Conservation (phyloP, 2,797 vertebrate species). For the Typhlichthys subterraneus region DNA sequence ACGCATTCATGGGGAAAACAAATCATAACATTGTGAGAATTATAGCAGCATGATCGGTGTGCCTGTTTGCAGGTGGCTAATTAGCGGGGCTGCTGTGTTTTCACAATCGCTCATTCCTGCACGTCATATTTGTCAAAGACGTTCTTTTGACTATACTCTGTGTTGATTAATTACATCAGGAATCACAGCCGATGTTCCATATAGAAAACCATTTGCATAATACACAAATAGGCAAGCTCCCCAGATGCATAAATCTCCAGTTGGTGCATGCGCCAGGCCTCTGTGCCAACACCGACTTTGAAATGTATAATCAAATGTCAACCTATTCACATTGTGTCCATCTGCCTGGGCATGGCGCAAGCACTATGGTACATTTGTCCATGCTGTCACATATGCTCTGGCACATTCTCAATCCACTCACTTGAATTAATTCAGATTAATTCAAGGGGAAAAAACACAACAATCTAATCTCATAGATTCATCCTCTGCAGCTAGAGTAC, state of each 20-base stretch:
- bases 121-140: constrained; percentile 44
- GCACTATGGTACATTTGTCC: constrained; percentile 24
- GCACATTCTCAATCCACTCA: constrained; percentile 36
- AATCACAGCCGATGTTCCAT: constrained; percentile 35
- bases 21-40: constrained; percentile 38
- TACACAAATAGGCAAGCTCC: constrained; percentile 43
- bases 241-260: constrained; percentile 37
- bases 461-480: constrained; percentile 65
- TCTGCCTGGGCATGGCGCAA: constrained; percentile 21
- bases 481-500: constrained; percentile 39
- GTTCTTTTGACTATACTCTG: constrained; percentile 37
- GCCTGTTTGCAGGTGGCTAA: constrained; percentile 62
- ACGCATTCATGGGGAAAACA: constrained; percentile 49
- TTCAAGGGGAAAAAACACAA: constrained; percentile 13
- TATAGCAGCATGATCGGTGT: constrained; percentile 37
- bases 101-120: constrained; percentile 26
- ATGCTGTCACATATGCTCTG: constrained; percentile 44
- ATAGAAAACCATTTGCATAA: constrained; percentile 55
- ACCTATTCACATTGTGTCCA: constrained; percentile 23
- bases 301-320: constrained; percentile 50
- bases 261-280: constrained; percentile 26
- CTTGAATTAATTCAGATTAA: constrained; percentile 57
- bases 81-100: constrained; percentile 33
- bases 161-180: constrained; percentile 53
- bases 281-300: constrained; percentile 56